phyloP scores from a whole-genome alignment of 2,888 invertebrate genomes.

The Tryphoninae sp. region DNA sequence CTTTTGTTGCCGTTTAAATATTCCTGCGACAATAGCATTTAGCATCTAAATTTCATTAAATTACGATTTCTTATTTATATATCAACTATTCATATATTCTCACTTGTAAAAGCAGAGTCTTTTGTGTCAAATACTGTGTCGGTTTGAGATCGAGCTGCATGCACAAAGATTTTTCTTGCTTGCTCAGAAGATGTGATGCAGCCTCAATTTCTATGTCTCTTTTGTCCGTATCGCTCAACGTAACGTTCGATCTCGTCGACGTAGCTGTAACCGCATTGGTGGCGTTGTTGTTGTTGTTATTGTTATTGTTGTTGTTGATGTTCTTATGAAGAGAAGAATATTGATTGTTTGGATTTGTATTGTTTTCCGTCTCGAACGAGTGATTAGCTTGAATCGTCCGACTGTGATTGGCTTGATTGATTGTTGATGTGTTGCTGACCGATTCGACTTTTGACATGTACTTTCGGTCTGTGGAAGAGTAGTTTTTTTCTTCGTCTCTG shows the following conservation, averaged over 20 bases:
- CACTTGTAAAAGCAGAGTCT: slow-evolving; percentile 91
- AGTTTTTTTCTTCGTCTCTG: slow-evolving; percentile 89
- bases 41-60: background rate
- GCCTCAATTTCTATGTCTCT: slow-evolving; percentile 78
- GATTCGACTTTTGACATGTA: slow-evolving; percentile 89
- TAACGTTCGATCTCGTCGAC: slow-evolving; percentile 67
- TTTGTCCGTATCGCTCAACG: slow-evolving; percentile 70
- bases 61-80: background rate
- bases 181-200: slow-evolving; percentile 79
- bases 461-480: slow-evolving; percentile 93
- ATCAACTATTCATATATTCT: slow-evolving; percentile 59
- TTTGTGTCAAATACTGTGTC: slow-evolving; percentile 93
- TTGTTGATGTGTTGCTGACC: slow-evolving; percentile 75
- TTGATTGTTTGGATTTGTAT: slow-evolving; percentile 76
- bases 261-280: slow-evolving; percentile 61
- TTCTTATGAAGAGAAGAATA: slow-evolving; percentile 71
- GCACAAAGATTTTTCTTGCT: slow-evolving; percentile 79
- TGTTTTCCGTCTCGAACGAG: slow-evolving; percentile 79
- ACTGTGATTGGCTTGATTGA: slow-evolving; percentile 77
- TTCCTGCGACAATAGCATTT: slow-evolving; percentile 72
- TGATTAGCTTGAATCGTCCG: slow-evolving; percentile 80
- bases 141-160: slow-evolving; percentile 89
- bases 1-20: slow-evolving; percentile 79
- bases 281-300: slow-evolving; percentile 48
- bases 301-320: slow-evolving; percentile 81